Evolutionary conservation across 2,888 invertebrate species (phyloP), one percentile per base, ranked within the genome.

Genomic region (Pandemis heparana): DNA sequence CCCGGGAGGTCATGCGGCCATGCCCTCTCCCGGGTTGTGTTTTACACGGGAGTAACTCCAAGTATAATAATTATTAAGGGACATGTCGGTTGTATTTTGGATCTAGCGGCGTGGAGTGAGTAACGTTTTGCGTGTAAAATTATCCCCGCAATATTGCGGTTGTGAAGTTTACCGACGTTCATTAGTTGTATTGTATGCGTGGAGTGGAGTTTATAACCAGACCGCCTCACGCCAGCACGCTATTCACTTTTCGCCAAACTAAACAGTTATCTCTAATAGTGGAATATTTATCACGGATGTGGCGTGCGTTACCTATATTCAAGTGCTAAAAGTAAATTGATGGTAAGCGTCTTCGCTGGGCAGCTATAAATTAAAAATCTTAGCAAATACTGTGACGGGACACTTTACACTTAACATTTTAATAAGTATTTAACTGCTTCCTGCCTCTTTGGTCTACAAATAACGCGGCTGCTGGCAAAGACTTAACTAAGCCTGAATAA

Each of bases 401-500:
- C 83, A 79, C 79, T 79, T 81, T 79, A 82, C 84, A 84, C 79
- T 81, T 80, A 81, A 76, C 79, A 85, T 86, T 87, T 83, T 88
- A 89, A 89, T 86, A 88, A 82, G 85, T 84, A 87, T 86, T 90
- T 86, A 92, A 88, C 88, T 85, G 85, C 86, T 89, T 90, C 89
- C 89, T 87, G 88, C 81, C 87, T 85, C 85, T 87, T 89, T 85
- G 86, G 85, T 88, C 89, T 87, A 90, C 91, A 90, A 92, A 92
- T 90, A 92, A 89, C 88, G 87, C 86, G 83, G 86, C 87, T 85
- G 85, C 86, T 87, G 78, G 79, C 85, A 86, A 90, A 91, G 91
- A 91, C 90, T 92, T 89, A 91, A 91, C 90, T 90, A 89, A 92
- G 90, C 89, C 83, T 88, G 90, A 91, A 93, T 92, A 92, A 93